A percentile compares a stretch with the other conserved stretches of the same genome.
Evolutionary conservation across 2,888 invertebrate species (phyloP).

Genomic region (Horisme vitalbata): DNA sequence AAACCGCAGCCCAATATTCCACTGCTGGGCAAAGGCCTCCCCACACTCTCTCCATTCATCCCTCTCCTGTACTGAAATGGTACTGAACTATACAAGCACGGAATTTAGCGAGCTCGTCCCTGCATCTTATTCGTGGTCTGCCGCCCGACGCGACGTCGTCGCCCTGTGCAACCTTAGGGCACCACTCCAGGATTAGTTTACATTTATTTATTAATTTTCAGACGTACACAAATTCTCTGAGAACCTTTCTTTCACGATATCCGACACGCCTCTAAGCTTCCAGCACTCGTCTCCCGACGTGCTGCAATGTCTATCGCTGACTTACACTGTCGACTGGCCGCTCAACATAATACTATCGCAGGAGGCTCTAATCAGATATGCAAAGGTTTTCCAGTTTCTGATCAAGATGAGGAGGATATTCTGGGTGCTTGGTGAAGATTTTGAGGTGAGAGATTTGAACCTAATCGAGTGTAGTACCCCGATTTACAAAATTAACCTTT

Average conservation of each 20-base stretch:
- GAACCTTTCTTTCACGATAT: slow-evolving; percentile 85
- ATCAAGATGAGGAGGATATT: slow-evolving; percentile 89
- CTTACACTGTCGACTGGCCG: slow-evolving; percentile 90
- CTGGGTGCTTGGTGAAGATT: slow-evolving; percentile 88
- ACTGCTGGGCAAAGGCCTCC: no score
- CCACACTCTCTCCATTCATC: no score
- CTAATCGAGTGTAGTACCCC: no score
- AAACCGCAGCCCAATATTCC: no score
- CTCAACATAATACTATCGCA: slow-evolving; percentile 89
- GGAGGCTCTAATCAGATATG: slow-evolving; percentile 87
- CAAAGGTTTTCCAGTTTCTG: slow-evolving; percentile 89
- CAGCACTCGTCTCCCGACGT: slow-evolving; percentile 86
- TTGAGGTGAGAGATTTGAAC: slow-evolving; percentile 68
- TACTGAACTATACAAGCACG: no score
- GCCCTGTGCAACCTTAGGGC: no score
- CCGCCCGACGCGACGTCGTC: no score
- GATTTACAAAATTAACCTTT: no score
- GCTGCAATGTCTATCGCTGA: slow-evolving; percentile 86
- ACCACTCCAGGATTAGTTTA: no score
- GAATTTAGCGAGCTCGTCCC: no score
- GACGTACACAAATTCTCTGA: slow-evolving; percentile 83
- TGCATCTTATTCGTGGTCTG: no score
- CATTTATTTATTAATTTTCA: slow-evolving; percentile 36
- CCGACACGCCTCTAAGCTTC: slow-evolving; percentile 84
- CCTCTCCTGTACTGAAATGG: no score